Evolutionary conservation across 2,113 vertebrate species (phyloP).

Genomic region (Hemiprocne comata): DNA sequence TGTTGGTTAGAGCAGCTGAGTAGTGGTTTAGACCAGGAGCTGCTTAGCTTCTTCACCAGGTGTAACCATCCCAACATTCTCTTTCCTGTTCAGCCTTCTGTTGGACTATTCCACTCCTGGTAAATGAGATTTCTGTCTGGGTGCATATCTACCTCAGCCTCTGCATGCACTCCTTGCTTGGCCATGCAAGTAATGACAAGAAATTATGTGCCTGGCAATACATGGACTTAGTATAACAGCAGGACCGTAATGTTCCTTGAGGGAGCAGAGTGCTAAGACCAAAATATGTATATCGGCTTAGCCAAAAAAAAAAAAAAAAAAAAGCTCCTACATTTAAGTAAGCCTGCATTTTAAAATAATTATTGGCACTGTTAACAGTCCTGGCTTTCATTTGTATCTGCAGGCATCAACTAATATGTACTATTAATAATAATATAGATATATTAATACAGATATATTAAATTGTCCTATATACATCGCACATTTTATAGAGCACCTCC

Average conservation of each 20-base stretch:
- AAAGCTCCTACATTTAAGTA: not conserved
- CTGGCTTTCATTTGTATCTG: not conserved
- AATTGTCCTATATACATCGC: not conserved
- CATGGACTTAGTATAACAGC: not conserved
- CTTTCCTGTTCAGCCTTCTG: not conserved
- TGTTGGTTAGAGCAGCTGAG: not conserved
- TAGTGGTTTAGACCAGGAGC: not conserved
- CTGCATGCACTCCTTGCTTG: not conserved
- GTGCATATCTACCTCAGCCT: not conserved
- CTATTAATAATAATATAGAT: not conserved
- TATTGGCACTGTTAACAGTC: conserved; percentile 18
- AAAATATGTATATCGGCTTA: not conserved
- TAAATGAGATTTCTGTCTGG: not conserved
- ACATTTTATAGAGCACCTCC: not conserved
- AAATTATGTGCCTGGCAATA: not conserved
- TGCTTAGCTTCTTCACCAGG: fast-evolving
- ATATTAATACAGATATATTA: not conserved
- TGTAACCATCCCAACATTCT: not conserved
- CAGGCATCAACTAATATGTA: not conserved
- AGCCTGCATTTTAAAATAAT: conserved; percentile 21
- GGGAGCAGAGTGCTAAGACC: conserved; percentile 11
- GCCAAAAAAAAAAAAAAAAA: not conserved
- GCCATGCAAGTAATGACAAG: not conserved
- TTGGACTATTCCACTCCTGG: not conserved
- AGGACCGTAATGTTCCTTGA: not conserved